Evolutionary conservation across 2,888 invertebrate species (phyloP), one percentile per base, ranked within the genome.

Genomic region (Caenorhabditis doughertyi): DNA sequence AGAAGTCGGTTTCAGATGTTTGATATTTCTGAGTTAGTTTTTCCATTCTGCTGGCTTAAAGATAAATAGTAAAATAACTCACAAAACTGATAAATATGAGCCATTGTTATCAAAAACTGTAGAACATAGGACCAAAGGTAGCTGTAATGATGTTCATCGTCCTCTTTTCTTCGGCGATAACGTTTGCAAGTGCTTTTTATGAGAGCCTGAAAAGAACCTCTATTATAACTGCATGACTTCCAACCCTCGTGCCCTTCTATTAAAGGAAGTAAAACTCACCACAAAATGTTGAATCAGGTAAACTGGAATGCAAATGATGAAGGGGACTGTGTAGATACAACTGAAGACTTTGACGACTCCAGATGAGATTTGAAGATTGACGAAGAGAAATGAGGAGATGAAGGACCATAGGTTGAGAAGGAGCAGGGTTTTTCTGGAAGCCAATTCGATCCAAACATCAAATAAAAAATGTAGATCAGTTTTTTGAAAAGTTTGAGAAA

Each of bases 81-180:
- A 80, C 79, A 67, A 27, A 67, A 47, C 18, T 80, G 79, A 44
- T 80, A 80, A 13, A 73, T 4, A 53, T 80, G 79, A 27, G 71
- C 79, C 4, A 58, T 9, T 11, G 67, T 53, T 1, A 13, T 29
- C 0, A 80, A 25, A 23, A 68, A 39, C 25, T 72, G 56, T 3
- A 71, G 25, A 11, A 23, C 0, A 27, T 55, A 71, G 18, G 56
- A 64, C 51, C 55, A 65, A 35, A 60, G 64, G 18, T 47, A 71
- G 25, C 49, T 64, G 53, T 55, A 73, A 49, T 68, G 21, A 23
- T 67, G 53, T 18, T 27, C 32, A 58, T 73, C 58, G 23, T 27
- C 35, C n/a, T 49, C 27, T 32, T 71, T 79, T 16, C 21, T 35
- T 4, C 47, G 8, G 2, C 29, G 64, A 23, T 39, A 47, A 32